These are phyloP conservation scores for Amphipyra tragopoginis DNA, from an alignment of 2,888 invertebrate species.

Conservation along the genomic window DNA sequence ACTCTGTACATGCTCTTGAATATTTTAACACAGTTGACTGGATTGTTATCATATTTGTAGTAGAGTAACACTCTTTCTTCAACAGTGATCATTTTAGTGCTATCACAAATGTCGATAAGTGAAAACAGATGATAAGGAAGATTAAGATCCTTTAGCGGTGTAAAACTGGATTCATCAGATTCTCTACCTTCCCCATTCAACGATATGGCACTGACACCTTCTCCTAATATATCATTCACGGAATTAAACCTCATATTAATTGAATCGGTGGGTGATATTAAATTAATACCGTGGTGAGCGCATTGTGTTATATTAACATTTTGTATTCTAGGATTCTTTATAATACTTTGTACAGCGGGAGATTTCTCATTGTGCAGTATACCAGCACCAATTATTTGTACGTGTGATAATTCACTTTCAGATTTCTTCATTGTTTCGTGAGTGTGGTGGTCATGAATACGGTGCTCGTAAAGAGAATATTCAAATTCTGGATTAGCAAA, in stretches of 20 bases:
- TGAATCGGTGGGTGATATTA: conserved; percentile 96
- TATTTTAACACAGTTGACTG: conserved; percentile 99
- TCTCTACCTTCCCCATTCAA: conserved; percentile 98
- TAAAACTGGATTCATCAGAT: conserved; percentile 96
- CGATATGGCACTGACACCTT: conserved; percentile 96
- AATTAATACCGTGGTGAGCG: conserved; percentile 97
- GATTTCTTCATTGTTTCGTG: conserved; percentile 92
- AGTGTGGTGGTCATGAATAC: conserved; percentile 95
- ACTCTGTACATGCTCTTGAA: conserved; percentile 96
- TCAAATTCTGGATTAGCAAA: conserved; percentile 97
- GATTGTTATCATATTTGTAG: conserved; percentile 98
- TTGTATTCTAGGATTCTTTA: conserved; percentile 95
- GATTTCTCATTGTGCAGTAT: conserved; percentile 98
- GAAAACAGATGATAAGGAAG: conserved; percentile 98
- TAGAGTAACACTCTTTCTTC: conserved; percentile 97
- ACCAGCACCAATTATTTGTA: conserved; percentile 97
- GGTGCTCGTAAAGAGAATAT: conserved; percentile 94
- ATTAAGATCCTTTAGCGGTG: conserved; percentile 94
- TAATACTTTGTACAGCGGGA: conserved; percentile 97
- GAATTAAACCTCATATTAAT: conserved; percentile 94
- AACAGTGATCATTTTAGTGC: conserved; percentile 96
- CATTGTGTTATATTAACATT: conserved; percentile 95
- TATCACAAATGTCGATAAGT: conserved; percentile 98
- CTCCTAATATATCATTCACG: conserved; percentile 95
- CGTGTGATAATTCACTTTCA: conserved; percentile 94